These are phyloP conservation scores for Sminthurinus aureus DNA, from an alignment of 2,888 invertebrate species.

Conservation along the genomic window DNA sequence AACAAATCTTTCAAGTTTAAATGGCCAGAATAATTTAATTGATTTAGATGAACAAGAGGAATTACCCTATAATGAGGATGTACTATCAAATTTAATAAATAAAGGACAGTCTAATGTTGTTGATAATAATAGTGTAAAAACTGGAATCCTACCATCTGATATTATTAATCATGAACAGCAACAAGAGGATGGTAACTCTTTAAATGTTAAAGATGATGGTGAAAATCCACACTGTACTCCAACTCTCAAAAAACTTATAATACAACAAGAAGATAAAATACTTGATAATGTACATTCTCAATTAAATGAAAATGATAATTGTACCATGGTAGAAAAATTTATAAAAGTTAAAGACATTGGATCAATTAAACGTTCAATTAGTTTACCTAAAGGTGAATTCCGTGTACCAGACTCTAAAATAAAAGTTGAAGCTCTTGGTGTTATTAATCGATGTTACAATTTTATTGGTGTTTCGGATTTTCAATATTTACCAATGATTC, in stretches of 20 bases:
- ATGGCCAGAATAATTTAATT: background rate
- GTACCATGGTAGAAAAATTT: background rate
- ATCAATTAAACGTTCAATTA: background rate
- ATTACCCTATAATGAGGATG: background rate
- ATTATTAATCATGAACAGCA: background rate
- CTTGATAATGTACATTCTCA: background rate
- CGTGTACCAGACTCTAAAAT: conserved; percentile 48
- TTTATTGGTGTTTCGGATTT: conserved; percentile 79
- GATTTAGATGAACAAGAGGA: conserved; percentile 3
- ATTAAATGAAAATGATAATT: background rate
- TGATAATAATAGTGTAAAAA: background rate
- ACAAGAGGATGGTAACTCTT: background rate
- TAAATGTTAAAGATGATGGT: too few relatives aligned
- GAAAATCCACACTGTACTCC: background rate
- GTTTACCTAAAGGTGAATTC: conserved; percentile 21
- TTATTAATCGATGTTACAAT: conserved; percentile 62
- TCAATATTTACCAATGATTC: conserved; percentile 82
- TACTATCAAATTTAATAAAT: background rate
- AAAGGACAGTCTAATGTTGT: background rate
- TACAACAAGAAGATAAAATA: background rate
- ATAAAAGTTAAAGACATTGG: background rate
- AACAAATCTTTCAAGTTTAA: background rate
- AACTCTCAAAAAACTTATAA: background rate
- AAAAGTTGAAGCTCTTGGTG: conserved; percentile 62
- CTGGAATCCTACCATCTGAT: background rate